Evolutionary conservation across 2,113 vertebrate genomes (phyloP).

Genomic region (Helogale parvula): DNA sequence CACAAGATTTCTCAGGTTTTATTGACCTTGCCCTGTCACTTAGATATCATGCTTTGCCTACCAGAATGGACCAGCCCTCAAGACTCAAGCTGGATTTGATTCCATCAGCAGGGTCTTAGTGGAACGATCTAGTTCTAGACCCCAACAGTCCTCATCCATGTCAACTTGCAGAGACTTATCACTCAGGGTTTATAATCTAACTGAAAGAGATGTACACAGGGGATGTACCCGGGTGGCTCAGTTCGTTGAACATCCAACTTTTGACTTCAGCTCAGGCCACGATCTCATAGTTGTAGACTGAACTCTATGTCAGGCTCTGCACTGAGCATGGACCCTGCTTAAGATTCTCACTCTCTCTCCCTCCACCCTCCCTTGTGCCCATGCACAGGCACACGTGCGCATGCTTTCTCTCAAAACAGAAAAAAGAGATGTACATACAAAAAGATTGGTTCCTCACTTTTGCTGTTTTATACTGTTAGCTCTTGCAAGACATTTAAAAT

Average conservation of each 20-base stretch:
- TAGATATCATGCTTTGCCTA: not conserved
- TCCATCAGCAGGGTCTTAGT: not conserved
- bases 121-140: not conserved
- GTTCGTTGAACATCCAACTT: no score
- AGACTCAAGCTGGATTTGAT: not conserved
- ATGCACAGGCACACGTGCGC: no score
- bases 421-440: not conserved
- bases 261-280: no score
- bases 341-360: no score
- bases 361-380: no score
- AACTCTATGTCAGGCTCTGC: no score
- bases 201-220: not conserved
- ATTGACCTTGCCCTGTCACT: not conserved
- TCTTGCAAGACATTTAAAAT: not conserved
- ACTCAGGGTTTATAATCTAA: not conserved
- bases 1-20: not conserved
- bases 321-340: no score
- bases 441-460: not conserved
- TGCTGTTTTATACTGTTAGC: not conserved
- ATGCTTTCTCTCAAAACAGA: no score
- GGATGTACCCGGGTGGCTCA: no score
- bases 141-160: not conserved
- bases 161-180: not conserved
- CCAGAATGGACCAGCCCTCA: not conserved
- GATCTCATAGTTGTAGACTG: no score